Base-by-base conservation (phyloP, 2,888 invertebrate genomes). In the Chorisops tibialis region DNA sequence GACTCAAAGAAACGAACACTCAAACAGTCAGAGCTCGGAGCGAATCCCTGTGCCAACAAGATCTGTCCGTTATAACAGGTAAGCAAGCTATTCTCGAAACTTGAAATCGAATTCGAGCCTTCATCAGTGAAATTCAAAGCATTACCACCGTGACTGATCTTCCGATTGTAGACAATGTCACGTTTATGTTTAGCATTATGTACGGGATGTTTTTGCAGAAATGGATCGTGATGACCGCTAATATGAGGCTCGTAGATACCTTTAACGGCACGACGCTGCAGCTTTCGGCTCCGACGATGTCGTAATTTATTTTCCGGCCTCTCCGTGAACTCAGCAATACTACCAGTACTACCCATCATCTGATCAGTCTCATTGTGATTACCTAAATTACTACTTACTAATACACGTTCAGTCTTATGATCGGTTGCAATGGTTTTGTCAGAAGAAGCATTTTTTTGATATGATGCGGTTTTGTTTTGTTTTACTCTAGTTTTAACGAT, bases 91-190 rank as follows among this genome's bases (percentile, higher is more conserved):
- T 85, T 88, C 78, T 92, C 92, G 75, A 92, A 92, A 75, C 91
- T 91, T 0, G 91, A 91, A n/a, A 87, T 83, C 5, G 88, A 88
- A 60, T 83, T 85, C 60, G 87, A 87, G 63, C 83, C 81, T 4
- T 78, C 74, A 39, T 79, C 74, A 1, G 84, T 81, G 56, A 78
- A 79, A 70, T 89, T 87, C 16, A 76, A 69, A 1, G 78, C 78
- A 76, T 89, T 90, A 4, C 91, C 91, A 3, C 91, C 91, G 71
- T 91, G 91, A 67, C 85, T 84, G 11, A 89, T 86, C 52, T 87
- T 88, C 30, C 86, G 83, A 77, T 91, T 90, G 59, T 89, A 80
- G 60, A 87, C 77, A 65, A 74, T 74, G 64, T 78, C 77, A 1
- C 78, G 73, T 67, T 75, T 77, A n/a, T 68, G 61, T 4, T 22